Conservation (phyloP, 1,140 invertebrate species). For the Halyomorpha halys region DNA sequence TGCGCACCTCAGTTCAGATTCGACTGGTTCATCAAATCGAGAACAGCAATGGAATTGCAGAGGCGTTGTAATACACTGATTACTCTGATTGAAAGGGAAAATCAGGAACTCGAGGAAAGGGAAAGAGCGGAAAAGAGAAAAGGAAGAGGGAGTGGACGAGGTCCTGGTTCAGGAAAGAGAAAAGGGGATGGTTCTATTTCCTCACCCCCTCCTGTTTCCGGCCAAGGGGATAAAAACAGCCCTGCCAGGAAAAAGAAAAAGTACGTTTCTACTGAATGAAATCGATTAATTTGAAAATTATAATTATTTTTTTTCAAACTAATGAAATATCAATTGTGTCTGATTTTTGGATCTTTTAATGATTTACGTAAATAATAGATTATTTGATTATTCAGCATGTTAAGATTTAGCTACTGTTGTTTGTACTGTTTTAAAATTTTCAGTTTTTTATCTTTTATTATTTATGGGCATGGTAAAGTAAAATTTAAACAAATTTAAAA, state of each 20-base stretch:
- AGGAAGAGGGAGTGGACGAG: constrained; percentile 38
- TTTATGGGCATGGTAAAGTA: too few species aligned
- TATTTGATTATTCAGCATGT: too few species aligned
- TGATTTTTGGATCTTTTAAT: too few species aligned
- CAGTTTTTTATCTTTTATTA: too few species aligned
- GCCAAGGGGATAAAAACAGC: neutral
- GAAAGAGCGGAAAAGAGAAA: constrained; percentile 90
- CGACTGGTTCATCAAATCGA: constrained; percentile 98
- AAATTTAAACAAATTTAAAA: too few species aligned
- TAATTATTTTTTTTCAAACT: too few species aligned
- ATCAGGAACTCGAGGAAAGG: constrained; percentile 93
- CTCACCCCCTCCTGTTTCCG: constrained; percentile 1
- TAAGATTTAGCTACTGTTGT: too few species aligned
- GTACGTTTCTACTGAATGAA: neutral
- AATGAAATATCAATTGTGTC: too few species aligned
- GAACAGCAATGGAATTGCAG: constrained; percentile 93
- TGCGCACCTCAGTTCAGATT: constrained; percentile 94
- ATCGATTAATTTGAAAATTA: too few species aligned
- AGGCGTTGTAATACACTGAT: constrained; percentile 95
- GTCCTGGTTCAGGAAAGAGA: constrained; percentile 20
- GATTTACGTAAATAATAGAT: too few species aligned
- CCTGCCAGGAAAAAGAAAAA: constrained; percentile 1
- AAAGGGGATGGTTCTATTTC: constrained; percentile 22
- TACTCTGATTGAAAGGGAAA: constrained; percentile 94
- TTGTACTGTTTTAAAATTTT: too few species aligned